Evolutionary conservation across 2,888 invertebrate genomes (phyloP).

Genomic region (Limnephilus auricula): DNA sequence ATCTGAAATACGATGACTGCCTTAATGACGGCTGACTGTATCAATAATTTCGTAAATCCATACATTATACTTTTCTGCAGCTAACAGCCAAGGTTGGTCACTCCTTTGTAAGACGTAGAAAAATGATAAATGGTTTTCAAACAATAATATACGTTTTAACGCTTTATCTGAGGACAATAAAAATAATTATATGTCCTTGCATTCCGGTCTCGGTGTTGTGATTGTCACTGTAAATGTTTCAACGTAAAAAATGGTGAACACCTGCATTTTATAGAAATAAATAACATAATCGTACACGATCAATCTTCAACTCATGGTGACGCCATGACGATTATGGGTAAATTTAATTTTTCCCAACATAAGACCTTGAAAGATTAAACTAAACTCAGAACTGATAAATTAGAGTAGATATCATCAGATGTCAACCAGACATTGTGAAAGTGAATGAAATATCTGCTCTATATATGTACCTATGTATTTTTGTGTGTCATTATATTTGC

Average conservation of each 20-base stretch:
- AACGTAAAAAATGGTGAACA: background rate
- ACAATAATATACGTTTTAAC: background rate
- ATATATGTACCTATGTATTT: too few relatives aligned
- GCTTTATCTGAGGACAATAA: background rate
- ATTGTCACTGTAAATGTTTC: background rate
- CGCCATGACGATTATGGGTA: background rate
- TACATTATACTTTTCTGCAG: background rate
- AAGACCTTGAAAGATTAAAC: background rate
- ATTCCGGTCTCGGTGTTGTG: background rate
- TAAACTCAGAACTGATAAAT: background rate
- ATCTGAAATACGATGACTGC: background rate
- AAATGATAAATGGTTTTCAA: conserved; percentile 2
- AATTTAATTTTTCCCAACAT: too few relatives aligned
- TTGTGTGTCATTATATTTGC: too few relatives aligned
- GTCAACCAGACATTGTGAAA: too few relatives aligned
- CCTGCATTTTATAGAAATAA: background rate
- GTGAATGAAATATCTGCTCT: too few relatives aligned
- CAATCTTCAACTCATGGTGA: background rate
- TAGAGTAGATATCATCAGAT: too few relatives aligned
- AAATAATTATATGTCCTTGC: background rate
- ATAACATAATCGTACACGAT: background rate
- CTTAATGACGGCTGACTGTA: background rate
- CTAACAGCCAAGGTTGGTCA: background rate
- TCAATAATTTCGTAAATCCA: background rate
- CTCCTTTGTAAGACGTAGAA: background rate